phyloP scores from a whole-genome alignment of 2,888 invertebrate species.

The Microplitis deprimator region DNA sequence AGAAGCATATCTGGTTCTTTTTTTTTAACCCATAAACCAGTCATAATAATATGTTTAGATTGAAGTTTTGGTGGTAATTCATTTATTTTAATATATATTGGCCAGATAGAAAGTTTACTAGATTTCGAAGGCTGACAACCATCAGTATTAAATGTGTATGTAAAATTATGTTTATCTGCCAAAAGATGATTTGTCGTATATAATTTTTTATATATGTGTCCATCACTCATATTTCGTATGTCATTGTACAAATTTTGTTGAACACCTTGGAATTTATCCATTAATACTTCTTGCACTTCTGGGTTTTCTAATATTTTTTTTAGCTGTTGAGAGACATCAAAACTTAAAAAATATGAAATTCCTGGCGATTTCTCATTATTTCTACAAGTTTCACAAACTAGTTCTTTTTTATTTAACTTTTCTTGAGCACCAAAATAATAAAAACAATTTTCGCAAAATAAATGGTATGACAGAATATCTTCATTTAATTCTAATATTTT shows the following conservation, averaged over 20 bases:
- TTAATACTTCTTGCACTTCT: not conserved
- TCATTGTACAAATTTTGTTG: not conserved
- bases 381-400: not conserved
- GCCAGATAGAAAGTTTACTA: not conserved
- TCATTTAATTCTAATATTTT: no score
- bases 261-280: not conserved
- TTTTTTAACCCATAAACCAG: constrained; percentile 41
- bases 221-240: not conserved
- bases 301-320: not conserved
- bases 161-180: not conserved
- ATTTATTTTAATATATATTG: not conserved
- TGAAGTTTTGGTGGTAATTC: constrained; percentile 5
- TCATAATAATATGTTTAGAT: constrained; percentile 38
- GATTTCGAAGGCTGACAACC: constrained; percentile 2
- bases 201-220: not conserved
- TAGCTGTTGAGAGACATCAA: not conserved
- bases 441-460: no score
- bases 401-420: no score
- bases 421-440: no score
- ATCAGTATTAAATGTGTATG: constrained; percentile 3
- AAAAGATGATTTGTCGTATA: not conserved
- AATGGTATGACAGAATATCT: no score
- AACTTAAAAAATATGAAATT: not conserved
- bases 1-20: constrained; percentile 40
- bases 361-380: not conserved